Evolutionary conservation across 2,888 invertebrate genomes (phyloP).

Genomic region (Drosophila heteroneura): DNA sequence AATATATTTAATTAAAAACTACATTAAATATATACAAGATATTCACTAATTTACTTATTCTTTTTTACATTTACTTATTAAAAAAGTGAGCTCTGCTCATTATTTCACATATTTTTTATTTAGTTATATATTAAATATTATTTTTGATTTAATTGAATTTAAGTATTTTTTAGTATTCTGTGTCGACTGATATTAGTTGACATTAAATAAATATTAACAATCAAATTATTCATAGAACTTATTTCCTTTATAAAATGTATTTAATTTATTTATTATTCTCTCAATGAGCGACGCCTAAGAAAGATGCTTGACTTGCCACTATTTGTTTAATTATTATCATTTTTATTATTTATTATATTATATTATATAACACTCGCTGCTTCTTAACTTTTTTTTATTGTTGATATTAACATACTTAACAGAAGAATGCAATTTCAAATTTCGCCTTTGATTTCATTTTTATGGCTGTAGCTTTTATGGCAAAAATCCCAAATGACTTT

Average conservation of each 20-base stretch:
- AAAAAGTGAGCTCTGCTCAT: neutral
- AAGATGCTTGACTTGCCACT: neutral
- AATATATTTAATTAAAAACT: too few relatives aligned
- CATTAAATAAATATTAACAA: neutral
- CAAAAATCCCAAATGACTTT: neutral
- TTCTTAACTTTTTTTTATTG: neutral
- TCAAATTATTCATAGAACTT: neutral
- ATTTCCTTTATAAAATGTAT: neutral
- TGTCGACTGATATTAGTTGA: neutral
- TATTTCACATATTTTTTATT: too few relatives aligned
- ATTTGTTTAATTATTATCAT: too few relatives aligned
- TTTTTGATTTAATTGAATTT: neutral
- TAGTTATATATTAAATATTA: neutral
- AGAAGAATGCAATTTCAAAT: neutral
- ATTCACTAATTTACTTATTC: neutral
- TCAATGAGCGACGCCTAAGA: neutral
- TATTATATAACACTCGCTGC: too few relatives aligned
- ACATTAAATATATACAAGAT: neutral
- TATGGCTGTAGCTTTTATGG: neutral
- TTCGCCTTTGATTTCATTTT: neutral
- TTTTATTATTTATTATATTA: too few relatives aligned
- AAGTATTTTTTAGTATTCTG: neutral
- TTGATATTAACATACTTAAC: neutral
- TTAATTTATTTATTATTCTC: neutral
- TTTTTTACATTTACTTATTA: neutral